These are phyloP conservation scores for Conomelus anceps DNA, from an alignment of 2,888 invertebrate species.

Conservation along the genomic window DNA sequence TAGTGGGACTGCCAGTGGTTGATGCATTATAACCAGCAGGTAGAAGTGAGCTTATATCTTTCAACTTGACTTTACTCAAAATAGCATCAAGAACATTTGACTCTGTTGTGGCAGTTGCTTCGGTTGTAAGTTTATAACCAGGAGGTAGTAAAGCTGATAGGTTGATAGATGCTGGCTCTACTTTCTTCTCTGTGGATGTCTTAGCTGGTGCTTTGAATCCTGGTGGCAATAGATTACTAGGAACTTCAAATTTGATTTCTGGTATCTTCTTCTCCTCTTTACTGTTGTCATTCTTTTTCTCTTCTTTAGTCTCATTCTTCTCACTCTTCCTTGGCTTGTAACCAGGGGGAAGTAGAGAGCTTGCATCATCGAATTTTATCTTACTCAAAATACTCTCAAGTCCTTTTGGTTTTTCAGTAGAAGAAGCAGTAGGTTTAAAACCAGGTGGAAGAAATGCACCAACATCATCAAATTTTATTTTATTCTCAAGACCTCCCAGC, in stretches of 20 bases:
- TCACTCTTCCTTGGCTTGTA: slow-evolving; percentile 42
- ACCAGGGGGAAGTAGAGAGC: slow-evolving; percentile 50
- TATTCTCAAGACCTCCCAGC: slow-evolving; percentile 38
- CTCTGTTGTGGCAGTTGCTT: slow-evolving; percentile 16
- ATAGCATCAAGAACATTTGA: slow-evolving; percentile 34
- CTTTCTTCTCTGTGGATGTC: background rate
- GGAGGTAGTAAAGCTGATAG: slow-evolving; percentile 27
- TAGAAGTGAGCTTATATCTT: slow-evolving; percentile 39
- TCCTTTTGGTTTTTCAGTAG: slow-evolving; percentile 31
- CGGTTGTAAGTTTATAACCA: slow-evolving; percentile 27
- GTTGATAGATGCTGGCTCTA: slow-evolving; percentile 11
- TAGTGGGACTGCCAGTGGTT: slow-evolving; percentile 17
- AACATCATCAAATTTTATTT: slow-evolving; percentile 51
- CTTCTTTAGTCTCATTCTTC: slow-evolving; percentile 15
- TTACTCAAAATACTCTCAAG: slow-evolving; percentile 36
- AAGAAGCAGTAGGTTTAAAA: slow-evolving; percentile 46
- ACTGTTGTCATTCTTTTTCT: slow-evolving; percentile 20
- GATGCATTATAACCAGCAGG: slow-evolving; percentile 19
- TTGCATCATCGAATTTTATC: slow-evolving; percentile 37
- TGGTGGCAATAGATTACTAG: slow-evolving; percentile 48
- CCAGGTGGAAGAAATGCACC: slow-evolving; percentile 60
- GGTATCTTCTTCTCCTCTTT: slow-evolving; percentile 36
- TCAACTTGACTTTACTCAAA: slow-evolving; percentile 38
- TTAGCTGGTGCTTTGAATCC: slow-evolving; percentile 45
- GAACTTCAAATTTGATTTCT: slow-evolving; percentile 32